Conservation (phyloP, 2,888 invertebrate species). For the Villa cingulata region DNA sequence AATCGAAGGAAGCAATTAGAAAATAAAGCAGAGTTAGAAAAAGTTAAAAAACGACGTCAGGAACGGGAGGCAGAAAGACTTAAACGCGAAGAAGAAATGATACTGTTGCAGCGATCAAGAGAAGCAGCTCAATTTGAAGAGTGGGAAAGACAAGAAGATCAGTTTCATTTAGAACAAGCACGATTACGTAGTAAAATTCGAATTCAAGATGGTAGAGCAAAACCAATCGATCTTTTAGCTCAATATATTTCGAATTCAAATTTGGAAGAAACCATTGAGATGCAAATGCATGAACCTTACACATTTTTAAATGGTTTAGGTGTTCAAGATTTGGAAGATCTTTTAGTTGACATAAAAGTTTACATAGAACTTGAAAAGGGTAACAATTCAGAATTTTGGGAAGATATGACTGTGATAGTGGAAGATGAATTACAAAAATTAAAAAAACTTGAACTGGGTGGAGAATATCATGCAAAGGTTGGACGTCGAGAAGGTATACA, state of each 20-base stretch:
- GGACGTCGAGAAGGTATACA: constrained; percentile 56
- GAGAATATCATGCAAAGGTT: constrained; percentile 43
- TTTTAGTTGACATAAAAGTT: constrained; percentile 88
- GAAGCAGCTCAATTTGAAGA: constrained; percentile 82
- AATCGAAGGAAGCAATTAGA: constrained; percentile 82
- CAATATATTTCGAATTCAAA: constrained; percentile 90
- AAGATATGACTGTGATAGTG: constrained; percentile 88
- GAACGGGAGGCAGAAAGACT: constrained; percentile 81
- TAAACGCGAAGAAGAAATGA: constrained; percentile 67
- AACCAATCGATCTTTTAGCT: constrained; percentile 93
- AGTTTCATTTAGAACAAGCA: constrained; percentile 95
- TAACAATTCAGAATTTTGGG: constrained; percentile 85
- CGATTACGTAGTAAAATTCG: constrained; percentile 84
- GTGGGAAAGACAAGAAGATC: constrained; percentile 94
- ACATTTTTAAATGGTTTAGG: constrained; percentile 85
- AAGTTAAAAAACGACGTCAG: constrained; percentile 79
- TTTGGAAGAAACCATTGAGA: constrained; percentile 82
- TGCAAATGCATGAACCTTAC: constrained; percentile 99
- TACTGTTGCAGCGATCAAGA: constrained; percentile 73
- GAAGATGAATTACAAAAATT: constrained; percentile 84
- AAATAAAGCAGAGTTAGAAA: constrained; percentile 83
- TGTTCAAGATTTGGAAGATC: constrained; percentile 83
- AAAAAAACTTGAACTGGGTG: constrained; percentile 51
- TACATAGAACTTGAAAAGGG: constrained; percentile 86
- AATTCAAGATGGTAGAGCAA: constrained; percentile 92